These are phyloP conservation scores for Melanogrammus aeglefinus DNA, from an alignment of 2,797 vertebrate species.

Conservation along the genomic window DNA sequence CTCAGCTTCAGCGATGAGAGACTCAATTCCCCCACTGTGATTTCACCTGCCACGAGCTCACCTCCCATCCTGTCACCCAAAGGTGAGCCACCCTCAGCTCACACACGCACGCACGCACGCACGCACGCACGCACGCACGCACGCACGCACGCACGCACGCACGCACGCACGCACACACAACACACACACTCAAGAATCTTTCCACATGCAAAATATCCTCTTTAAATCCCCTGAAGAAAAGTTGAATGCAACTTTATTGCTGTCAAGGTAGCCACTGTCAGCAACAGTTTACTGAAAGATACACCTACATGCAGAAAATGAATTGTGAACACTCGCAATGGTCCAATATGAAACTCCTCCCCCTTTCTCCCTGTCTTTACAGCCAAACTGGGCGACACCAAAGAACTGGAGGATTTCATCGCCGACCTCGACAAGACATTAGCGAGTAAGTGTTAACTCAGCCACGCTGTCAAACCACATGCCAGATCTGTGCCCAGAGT, in stretches of 20 bases:
- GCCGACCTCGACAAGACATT: conserved; percentile 93
- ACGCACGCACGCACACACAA: neutral
- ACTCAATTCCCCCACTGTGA: conserved; percentile 82
- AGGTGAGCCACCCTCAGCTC: conserved; percentile 67
- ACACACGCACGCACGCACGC: neutral
- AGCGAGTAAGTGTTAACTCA: conserved; percentile 82
- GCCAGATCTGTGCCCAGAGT: conserved; percentile 15
- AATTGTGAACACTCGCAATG: neutral
- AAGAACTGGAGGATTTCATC: conserved; percentile 97
- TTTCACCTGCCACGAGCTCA: conserved; percentile 71
- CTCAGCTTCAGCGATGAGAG: conserved; percentile 94
- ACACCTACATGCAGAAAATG: too few species aligned
- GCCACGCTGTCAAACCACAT: conserved; percentile 24
- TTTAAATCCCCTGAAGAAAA: neutral
- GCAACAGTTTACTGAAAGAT: neutral
- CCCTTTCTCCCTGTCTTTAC: conserved; percentile 37
- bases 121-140: neutral
- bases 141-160: neutral
- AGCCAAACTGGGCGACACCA: conserved; percentile 98
- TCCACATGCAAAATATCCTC: neutral
- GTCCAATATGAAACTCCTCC: neutral
- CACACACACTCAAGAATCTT: neutral
- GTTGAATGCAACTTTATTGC: neutral
- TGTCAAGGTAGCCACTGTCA: neutral
- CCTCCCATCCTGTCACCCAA: conserved; percentile 77